Evolutionary conservation across 2,888 invertebrate genomes (phyloP).

Genomic region (Napeogenes sylphis): DNA sequence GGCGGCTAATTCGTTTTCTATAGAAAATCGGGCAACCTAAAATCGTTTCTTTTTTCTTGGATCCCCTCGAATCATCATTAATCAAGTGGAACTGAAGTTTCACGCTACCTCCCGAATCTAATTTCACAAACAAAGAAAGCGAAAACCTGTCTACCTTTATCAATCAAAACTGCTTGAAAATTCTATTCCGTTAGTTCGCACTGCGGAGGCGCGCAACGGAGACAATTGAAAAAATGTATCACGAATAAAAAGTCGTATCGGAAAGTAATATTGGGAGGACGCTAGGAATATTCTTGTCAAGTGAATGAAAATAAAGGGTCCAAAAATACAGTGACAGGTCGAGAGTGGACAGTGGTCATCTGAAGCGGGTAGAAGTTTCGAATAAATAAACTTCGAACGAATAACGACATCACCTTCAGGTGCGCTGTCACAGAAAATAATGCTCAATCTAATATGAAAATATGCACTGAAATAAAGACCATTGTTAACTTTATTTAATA

Average conservation of each 20-base stretch:
- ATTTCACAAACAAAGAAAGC: constrained; percentile 76
- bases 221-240: constrained; percentile 76
- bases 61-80: constrained; percentile 66
- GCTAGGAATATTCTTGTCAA: constrained; percentile 73
- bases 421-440: constrained; percentile 55
- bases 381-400: constrained; percentile 71
- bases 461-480: constrained; percentile 47
- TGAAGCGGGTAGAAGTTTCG: constrained; percentile 63
- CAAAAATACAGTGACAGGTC: constrained; percentile 73
- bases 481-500: too few species aligned
- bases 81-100: constrained; percentile 72
- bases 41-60: constrained; percentile 60
- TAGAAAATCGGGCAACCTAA: constrained; percentile 54
- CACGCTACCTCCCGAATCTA: constrained; percentile 70
- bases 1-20: constrained; percentile 46
- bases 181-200: constrained; percentile 73
- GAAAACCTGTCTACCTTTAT: constrained; percentile 76
- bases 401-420: constrained; percentile 64
- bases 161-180: constrained; percentile 77
- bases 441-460: constrained; percentile 56
- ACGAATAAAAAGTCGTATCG: constrained; percentile 75
- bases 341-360: constrained; percentile 72
- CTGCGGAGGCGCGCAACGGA: constrained; percentile 59
- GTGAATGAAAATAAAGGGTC: constrained; percentile 76
- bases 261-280: constrained; percentile 73